Evolutionary conservation across 2,888 invertebrate species (phyloP), one percentile per base, ranked within the genome.

Genomic region (Dynastes maya): DNA sequence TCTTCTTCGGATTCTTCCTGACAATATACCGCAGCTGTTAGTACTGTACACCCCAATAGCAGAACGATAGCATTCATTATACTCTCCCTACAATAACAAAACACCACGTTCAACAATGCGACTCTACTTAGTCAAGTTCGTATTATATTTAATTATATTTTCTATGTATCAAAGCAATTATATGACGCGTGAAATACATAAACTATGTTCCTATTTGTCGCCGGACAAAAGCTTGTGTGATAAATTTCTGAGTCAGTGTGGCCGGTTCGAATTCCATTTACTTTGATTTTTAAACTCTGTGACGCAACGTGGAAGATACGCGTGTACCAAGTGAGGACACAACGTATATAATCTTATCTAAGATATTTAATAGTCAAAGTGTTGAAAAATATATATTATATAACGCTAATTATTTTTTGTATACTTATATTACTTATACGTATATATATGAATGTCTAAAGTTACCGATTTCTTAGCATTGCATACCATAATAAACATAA

Each of bases 1-100:
- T 79, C 79, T 58, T 80, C 78, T 45, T 64, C 53, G 16, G 29
- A 53, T 37, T 78, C 78, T 27, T 64, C 78, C 22, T 72, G 40
- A 37, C 64, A 78, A 13, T 40, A 55, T 45, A 65, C 53, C 4
- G 49, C 8, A 13, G 55, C 3, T 16, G 40, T 45, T 49, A 75
- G 22, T 16, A 63, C 45, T 53, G 29, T 29, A 11, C 22, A 51
- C 22, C 49, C 49, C 27, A 68, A 68, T 11, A 68, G 9, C 5
- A 49, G n/a, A 16, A 29, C 27, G 11, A 27, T 22, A 27, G 11
- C 51, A 49, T 68, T 68, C 68, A 68, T 68, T 29, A 40, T 45
- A 45, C n/a, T 53, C n/a, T 13, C 27, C 27, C 68, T 68, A 32
- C 27, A 53, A 68, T 13, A 68, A 68, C 9, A 51, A 68, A 65